A percentile compares a stretch with the other conserved stretches of the same genome.
These are phyloP conservation scores for Haplotaxodon microlepis DNA, from an alignment of 2,113 vertebrate genomes.

Conservation along the genomic window DNA sequence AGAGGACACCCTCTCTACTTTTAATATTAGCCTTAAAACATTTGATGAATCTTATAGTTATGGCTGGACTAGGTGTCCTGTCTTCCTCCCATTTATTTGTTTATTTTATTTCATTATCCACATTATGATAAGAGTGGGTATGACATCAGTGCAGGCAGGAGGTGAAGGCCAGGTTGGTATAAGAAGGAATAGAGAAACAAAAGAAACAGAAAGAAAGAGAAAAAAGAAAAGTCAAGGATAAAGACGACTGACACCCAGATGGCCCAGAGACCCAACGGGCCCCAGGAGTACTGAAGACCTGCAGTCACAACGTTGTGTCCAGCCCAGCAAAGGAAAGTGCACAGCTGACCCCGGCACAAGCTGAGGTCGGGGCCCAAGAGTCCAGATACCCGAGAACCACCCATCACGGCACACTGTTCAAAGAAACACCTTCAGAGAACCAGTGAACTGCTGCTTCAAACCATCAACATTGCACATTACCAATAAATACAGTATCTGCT, in stretches of 20 bases:
- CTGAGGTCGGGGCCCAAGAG: not conserved
- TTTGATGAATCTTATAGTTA: not conserved
- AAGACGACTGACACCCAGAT: not conserved
- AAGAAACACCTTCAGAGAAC: not conserved
- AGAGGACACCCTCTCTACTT: not conserved
- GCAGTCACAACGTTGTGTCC: not conserved
- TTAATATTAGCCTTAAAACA: not conserved
- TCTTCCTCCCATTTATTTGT: not conserved
- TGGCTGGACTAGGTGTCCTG: not conserved
- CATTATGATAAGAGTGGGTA: not conserved
- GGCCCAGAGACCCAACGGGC: not conserved
- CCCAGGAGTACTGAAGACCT: not conserved
- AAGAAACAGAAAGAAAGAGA: not conserved
- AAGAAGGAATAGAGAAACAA: not conserved
- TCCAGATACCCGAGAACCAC: not conserved
- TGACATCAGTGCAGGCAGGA: not conserved
- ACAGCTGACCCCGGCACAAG: not conserved
- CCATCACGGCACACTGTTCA: fast-evolving
- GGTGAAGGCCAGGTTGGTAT: not conserved
- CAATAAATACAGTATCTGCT: not conserved
- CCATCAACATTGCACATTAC: not conserved
- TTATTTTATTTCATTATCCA: not conserved
- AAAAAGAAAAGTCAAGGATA: not conserved
- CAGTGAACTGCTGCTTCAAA: not conserved
- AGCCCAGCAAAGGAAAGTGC: not conserved